Evolutionary conservation across 2,797 vertebrate genomes (phyloP), one percentile per base, ranked within the genome.

Genomic region (Telmatherina bonti): DNA sequence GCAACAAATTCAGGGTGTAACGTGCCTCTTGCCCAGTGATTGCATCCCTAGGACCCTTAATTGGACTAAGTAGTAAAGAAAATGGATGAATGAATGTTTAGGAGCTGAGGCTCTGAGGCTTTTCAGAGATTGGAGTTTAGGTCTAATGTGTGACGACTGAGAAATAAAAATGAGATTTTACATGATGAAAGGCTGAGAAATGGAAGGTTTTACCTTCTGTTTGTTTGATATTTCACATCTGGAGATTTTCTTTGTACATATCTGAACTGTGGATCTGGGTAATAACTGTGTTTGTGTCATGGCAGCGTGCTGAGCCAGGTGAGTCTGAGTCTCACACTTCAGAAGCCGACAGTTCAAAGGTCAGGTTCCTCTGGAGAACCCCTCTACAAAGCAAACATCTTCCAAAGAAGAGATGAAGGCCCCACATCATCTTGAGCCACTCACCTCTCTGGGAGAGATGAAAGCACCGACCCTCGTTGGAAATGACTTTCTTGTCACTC

Each of bases 401-500:
- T 79, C 76, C 59, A 20, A 82, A 51, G 62, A 67, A 31, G 2
- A 65, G 77, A 78, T 64, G 77, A 85, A 79, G 65, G 26, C 41
- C 7, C 72, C 65, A 53, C 79, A 76, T 80, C 70, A 88, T 83
- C 78, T 66, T 51, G 38, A 35, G 64, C 70, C 59, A 43, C 67
- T 72, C 10, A 10, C 31, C n/a, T 67, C 72, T 67, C 77, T 5
- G 27, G 38, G 76, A 7, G 13, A 85, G 75, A 89, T 85, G 83
- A 89, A 88, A 87, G 83, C 51, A 1, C 59, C 70, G 74, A 22
- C 11, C 65, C 78, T 81, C 10, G 47, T 71, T 67, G 76, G 85
- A 88, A 90, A 92, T 79, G 71, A 88, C 85, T 87, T 88, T 92
- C 54, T 81, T 85, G 87, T 91, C 69, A 49, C 78, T 77, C 74